Percentiles rank a stretch among this genome's conserved stretches.
phyloP scores from a whole-genome alignment of 2,797 vertebrate genomes.

The Aphelocoma californica region DNA sequence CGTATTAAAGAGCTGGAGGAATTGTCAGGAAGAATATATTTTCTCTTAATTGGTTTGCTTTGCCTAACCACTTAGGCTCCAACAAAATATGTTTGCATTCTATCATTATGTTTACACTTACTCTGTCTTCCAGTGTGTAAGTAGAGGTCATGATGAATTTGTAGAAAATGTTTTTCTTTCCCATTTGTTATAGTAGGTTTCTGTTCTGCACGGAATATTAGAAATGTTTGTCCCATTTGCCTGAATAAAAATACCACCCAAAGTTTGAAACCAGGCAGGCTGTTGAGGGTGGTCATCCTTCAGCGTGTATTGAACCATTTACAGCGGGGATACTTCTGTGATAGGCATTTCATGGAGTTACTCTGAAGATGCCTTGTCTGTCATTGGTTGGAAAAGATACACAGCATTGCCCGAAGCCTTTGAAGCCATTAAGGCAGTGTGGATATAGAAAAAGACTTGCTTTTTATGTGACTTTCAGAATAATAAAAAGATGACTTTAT shows the following conservation, averaged over 20 bases:
- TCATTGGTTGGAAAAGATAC: not conserved
- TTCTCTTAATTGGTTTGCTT: conserved; percentile 18
- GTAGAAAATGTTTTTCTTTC: not conserved
- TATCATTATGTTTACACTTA: not conserved
- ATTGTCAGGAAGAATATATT: not conserved
- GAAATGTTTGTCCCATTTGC: not conserved
- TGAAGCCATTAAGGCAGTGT: not conserved
- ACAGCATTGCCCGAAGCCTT: not conserved
- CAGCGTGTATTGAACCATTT: not conserved
- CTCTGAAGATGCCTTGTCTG: not conserved
- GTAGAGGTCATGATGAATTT: not conserved
- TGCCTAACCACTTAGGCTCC: not conserved
- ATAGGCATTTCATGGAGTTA: not conserved
- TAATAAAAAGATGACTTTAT: not conserved
- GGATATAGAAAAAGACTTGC: not conserved
- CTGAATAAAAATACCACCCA: not conserved
- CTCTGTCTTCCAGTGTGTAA: not conserved
- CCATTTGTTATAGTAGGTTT: not conserved
- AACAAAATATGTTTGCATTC: not conserved
- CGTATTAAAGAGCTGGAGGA: conserved; percentile 19
- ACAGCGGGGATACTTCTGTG: not conserved
- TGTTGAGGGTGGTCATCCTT: not conserved
- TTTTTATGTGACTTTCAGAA: not conserved
- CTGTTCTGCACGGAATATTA: conserved; percentile 16
- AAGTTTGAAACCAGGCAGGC: not conserved